phyloP scores from a whole-genome alignment of 2,113 vertebrate genomes.

The Orthonyx spaldingii region DNA sequence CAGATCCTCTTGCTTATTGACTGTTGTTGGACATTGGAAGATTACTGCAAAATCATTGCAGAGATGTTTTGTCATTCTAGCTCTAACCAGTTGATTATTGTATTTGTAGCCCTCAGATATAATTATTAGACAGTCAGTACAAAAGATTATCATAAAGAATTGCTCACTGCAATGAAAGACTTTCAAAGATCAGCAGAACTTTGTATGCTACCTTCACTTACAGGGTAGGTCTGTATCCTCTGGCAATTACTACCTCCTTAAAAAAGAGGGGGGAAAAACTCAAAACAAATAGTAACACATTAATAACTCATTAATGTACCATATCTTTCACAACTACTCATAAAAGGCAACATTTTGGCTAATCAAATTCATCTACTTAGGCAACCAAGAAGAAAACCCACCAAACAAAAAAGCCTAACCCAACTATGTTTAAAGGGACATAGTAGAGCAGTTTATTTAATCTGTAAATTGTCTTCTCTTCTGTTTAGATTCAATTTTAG shows the following conservation, averaged over 20 bases:
- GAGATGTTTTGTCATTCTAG: not conserved
- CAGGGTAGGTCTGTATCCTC: not conserved
- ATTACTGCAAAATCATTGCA: not conserved
- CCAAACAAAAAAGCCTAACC: not conserved
- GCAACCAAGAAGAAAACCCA: not conserved
- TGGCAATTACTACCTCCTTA: not conserved
- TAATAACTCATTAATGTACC: not conserved
- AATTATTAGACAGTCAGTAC: not conserved
- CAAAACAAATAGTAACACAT: not conserved
- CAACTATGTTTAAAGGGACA: not conserved
- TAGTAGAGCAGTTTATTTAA: not conserved
- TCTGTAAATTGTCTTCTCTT: not conserved
- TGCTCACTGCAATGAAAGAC: not conserved
- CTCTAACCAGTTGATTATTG: not conserved
- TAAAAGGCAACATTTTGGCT: not conserved
- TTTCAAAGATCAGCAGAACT: not conserved
- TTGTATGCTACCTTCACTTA: not conserved
- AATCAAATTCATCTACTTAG: not conserved
- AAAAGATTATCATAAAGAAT: not conserved
- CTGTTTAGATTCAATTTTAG: not conserved
- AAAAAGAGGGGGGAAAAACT: accelerated
- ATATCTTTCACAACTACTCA: not conserved
- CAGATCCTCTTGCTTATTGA: not conserved
- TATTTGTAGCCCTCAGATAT: not conserved
- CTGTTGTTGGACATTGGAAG: not conserved